These are phyloP conservation scores for Gymnogyps californianus DNA, from an alignment of 2,113 vertebrate species.

Conservation along the genomic window DNA sequence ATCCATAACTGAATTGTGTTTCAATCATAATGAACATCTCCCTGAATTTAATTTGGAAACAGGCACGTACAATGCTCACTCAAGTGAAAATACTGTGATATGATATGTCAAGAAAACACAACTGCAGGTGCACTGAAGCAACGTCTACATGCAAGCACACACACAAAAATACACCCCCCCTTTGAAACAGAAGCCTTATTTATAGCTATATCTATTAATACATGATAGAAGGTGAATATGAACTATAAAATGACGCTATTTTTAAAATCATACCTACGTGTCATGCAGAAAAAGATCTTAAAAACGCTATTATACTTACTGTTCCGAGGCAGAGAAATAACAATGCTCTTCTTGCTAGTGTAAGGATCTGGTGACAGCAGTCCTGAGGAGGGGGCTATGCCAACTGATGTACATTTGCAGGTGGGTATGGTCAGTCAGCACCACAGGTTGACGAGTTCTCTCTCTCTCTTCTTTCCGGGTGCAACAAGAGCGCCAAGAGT, in stretches of 20 bases:
- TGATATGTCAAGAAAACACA: constrained; percentile 8
- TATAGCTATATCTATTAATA: background rate
- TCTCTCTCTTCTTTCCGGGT: background rate
- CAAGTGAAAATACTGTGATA: background rate
- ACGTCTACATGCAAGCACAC: constrained; percentile 30
- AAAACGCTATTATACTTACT: constrained; percentile 63
- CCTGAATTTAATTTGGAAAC: background rate
- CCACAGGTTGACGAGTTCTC: constrained; percentile 17
- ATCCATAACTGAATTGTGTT: background rate
- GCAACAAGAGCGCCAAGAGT: background rate
- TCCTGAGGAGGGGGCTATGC: background rate
- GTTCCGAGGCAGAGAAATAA: constrained; percentile 42
- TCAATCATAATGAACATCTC: background rate
- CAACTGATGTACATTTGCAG: constrained; percentile 11
- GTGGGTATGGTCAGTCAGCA: constrained; percentile 23
- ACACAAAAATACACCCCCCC: background rate
- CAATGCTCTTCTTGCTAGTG: background rate
- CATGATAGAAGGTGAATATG: background rate
- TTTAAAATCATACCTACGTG: background rate
- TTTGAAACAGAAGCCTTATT: background rate
- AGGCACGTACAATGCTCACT: background rate
- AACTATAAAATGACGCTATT: background rate
- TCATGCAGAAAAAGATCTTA: background rate
- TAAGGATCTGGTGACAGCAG: constrained; percentile 33
- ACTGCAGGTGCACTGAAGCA: constrained; percentile 38